Base-by-base conservation (phyloP, 2,113 vertebrate species). In the Toxotes jaculatrix region DNA sequence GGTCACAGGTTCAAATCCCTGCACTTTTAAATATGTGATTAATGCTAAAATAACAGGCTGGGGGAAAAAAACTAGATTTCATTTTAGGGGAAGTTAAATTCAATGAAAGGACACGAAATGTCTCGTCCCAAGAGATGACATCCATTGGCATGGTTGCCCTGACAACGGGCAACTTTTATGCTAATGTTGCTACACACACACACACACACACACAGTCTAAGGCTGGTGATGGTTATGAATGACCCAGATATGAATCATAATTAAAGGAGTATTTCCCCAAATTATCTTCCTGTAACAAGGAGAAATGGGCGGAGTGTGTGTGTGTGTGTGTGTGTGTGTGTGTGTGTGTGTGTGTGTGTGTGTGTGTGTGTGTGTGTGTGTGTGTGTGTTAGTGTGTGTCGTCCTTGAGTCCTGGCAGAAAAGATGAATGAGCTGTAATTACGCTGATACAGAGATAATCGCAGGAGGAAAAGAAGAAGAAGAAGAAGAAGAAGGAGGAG, bases 361-460 rank as follows among this genome's bases (percentile, higher is more conserved):
- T 75, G 66, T 77, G 67, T 59, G 66, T 65, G 67, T 77, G 43
- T 64, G 60, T n/a, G n/a, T n/a, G n/a, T n/a, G n/a, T n/a, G n/a
- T 80, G 47, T 42, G 51, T 70, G 59, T 75, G 63, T 74, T 62
- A 57, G 49, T 78, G 76, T 63, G 79, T 51, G n/a, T 67, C 7
- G 82, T 77, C 86, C 90, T 89, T 91, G 85, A 79, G 66, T 84
- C 14, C 40, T 81, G 75, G 74, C 85, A 79, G 80, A 57, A 21
- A 55, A 89, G 86, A 92, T 85, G 73, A 91, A 93, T 84, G 92
- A 91, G 88, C 47, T 61, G 62, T 86, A 90, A 90, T 91, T 91
- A 89, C 36, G 9, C 61, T 79, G 80, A 90, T 88, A 32, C 55
- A 40, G 47, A 84, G 87, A 85, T 75, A 80, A 84, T 88, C 47